phyloP scores from a whole-genome alignment of 2,888 invertebrate species.

The Mythimna pallens region DNA sequence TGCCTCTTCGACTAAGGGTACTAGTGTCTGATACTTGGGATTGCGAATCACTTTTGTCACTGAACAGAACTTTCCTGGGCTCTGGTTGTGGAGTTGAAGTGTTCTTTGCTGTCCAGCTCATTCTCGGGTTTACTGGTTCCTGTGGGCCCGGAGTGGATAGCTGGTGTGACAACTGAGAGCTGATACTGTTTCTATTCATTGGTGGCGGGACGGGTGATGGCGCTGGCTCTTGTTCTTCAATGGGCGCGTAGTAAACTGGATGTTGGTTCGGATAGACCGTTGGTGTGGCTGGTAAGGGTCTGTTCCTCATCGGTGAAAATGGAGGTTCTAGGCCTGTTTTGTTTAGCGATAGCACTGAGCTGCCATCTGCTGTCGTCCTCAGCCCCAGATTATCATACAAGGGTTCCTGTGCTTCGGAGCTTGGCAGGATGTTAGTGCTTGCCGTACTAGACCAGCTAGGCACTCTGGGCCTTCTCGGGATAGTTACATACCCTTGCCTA shows the following conservation, averaged over 20 bases:
- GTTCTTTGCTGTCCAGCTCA: constrained; percentile 89
- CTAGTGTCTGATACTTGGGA: constrained; percentile 81
- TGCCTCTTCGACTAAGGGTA: constrained; percentile 86
- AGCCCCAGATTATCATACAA: constrained; percentile 96
- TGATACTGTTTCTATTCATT: constrained; percentile 87
- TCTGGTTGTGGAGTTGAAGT: constrained; percentile 88
- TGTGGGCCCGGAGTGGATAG: constrained; percentile 88
- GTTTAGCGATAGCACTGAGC: constrained; percentile 94
- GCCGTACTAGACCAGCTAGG: constrained; percentile 95
- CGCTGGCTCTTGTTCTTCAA: constrained; percentile 89
- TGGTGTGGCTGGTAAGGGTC: constrained; percentile 92
- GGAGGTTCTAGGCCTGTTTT: constrained; percentile 91
- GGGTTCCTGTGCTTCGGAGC: constrained; percentile 92
- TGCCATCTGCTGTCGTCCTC: constrained; percentile 96
- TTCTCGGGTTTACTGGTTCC: constrained; percentile 86
- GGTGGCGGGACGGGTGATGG: constrained; percentile 87
- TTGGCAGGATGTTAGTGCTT: constrained; percentile 88
- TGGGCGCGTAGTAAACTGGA: constrained; percentile 87
- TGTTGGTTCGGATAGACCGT: constrained; percentile 83
- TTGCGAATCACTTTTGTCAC: constrained; percentile 81
- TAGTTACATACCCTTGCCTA: constrained; percentile 96
- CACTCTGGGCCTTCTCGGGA: constrained; percentile 95
- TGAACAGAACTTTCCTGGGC: constrained; percentile 83
- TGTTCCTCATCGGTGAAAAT: constrained; percentile 91
- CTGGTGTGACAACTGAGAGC: constrained; percentile 88